phyloP scores from a whole-genome alignment of 2,888 invertebrate genomes.

The Candidula unifasciata region DNA sequence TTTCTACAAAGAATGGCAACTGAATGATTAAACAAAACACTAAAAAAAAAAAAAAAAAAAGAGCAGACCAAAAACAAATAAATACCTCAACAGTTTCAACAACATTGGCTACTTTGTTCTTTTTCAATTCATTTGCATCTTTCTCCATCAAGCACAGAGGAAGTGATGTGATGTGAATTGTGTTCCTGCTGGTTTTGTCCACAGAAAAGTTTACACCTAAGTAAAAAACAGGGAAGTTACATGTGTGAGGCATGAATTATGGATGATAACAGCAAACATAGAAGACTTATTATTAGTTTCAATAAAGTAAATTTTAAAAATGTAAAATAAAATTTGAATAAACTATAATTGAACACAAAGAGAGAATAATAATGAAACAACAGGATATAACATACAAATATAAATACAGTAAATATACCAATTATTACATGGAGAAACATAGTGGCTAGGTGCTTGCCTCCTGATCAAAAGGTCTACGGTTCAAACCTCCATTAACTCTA shows the following conservation, averaged over 20 bases:
- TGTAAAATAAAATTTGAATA: neutral
- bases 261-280: no score
- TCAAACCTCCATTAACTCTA: no score
- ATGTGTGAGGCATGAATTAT: no score
- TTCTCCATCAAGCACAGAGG: conserved; percentile 68
- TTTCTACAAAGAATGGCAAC: neutral
- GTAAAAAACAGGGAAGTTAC: conserved; percentile 28
- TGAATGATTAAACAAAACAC: neutral
- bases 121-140: conserved; percentile 62
- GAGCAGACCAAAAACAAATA: neutral
- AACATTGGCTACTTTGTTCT: conserved; percentile 58
- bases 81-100: conserved; percentile 65
- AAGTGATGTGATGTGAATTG: conserved; percentile 59
- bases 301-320: no score
- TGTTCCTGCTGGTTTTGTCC: conserved; percentile 57
- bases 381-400: no score
- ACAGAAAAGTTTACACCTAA: conserved; percentile 64
- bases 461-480: no score
- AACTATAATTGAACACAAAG: neutral
- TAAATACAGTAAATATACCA: no score
- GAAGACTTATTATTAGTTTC: no score
- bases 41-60: neutral
- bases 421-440: no score
- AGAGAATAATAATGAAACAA: no score
- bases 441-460: no score